Percentiles rank a stretch among this genome's conserved stretches.
Evolutionary conservation across 2,113 vertebrate species (phyloP).

Genomic region (Muscicapa adusta): DNA sequence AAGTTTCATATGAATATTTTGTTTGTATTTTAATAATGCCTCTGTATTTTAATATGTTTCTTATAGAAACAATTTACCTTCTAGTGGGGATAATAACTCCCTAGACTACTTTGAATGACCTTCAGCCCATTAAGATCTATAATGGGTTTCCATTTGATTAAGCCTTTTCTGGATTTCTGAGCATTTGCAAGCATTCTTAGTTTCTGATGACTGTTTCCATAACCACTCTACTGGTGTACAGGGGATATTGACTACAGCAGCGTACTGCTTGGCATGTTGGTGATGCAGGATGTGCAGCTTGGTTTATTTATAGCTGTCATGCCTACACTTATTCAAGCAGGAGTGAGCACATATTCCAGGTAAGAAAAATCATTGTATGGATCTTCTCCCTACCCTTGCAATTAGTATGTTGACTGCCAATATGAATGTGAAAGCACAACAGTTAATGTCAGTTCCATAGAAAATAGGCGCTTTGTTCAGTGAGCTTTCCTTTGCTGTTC

Average conservation of each 20-base stretch:
- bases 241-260: constrained; percentile 92
- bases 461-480: neutral
- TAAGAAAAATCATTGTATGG: neutral
- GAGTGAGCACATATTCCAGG: constrained; percentile 79
- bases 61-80: neutral
- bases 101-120: neutral
- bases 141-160: neutral
- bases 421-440: neutral
- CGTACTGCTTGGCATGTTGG: constrained; percentile 91
- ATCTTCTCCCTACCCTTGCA: neutral
- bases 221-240: constrained; percentile 46
- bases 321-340: constrained; percentile 91
- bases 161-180: neutral
- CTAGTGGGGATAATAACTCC: accelerated
- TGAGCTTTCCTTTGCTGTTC: neutral
- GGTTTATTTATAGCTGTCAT: constrained; percentile 91
- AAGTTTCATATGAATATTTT: neutral
- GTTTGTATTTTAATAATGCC: neutral
- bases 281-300: constrained; percentile 96
- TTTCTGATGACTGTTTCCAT: constrained; percentile 5
- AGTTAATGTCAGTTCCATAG: neutral
- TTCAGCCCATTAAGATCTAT: neutral
- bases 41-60: neutral
- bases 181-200: neutral
- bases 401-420: neutral